These are phyloP conservation scores for Antrozous pallidus DNA, from an alignment of 2,797 vertebrate species.

Conservation along the genomic window DNA sequence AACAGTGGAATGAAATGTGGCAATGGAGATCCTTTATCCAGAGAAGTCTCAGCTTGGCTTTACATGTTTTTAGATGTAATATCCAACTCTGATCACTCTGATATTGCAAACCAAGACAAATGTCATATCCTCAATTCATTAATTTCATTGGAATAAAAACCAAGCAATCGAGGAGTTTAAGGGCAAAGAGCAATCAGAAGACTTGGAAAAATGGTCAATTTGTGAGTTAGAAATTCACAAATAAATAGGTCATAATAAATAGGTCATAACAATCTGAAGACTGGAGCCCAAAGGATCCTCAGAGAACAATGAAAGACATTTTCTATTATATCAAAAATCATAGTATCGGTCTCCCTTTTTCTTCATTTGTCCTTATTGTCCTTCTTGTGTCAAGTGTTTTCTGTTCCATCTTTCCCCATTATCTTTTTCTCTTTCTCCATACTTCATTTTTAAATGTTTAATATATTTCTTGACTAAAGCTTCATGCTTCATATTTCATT, in stretches of 20 bases:
- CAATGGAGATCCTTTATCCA: not conserved
- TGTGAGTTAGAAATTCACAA: not conserved
- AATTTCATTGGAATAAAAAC: not conserved
- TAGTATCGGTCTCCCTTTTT: not conserved
- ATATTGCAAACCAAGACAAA: not conserved
- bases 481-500: not conserved
- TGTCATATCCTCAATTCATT: not conserved
- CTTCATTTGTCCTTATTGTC: not conserved
- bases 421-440: not conserved
- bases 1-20: not conserved
- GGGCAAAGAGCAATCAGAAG: not conserved
- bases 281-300: not conserved
- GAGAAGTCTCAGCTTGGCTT: not conserved
- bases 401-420: not conserved
- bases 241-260: not conserved
- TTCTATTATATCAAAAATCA: not conserved
- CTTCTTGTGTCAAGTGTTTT: not conserved
- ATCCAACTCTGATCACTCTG: not conserved
- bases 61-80: not conserved
- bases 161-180: not conserved
- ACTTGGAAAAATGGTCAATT: not conserved
- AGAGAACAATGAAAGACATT: not conserved
- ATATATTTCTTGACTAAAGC: not conserved
- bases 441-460: conserved; percentile 30
- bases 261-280: not conserved